Base-by-base conservation (phyloP, 2,113 vertebrate species). In the Hemiprocne comata region DNA sequence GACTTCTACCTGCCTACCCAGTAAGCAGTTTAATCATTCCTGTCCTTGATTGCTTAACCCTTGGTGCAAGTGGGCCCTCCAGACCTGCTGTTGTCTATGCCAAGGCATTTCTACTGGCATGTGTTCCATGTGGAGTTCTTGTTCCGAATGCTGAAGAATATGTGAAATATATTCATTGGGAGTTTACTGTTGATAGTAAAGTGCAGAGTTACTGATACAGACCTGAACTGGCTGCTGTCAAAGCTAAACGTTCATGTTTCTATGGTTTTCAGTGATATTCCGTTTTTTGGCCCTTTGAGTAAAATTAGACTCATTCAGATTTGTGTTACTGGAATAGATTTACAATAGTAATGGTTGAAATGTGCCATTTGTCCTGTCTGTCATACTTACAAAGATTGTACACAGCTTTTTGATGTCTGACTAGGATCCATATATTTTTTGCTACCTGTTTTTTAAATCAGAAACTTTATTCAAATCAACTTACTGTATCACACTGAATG, bases 1-100 rank as follows among this genome's bases (percentile, higher is more conserved):
- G 99, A 93, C 98, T 99, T 90, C 98, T 99, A 80, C 99, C 99
- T 90, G 99, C 99, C 93, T 99, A 99, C 96, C 99, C 99, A 97
- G 99, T 99, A 98, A 99, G 98, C 71, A n/a, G 17, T 80, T 53
- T 51, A 60, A 79, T 93, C 94, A 60, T 95, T 89, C 53, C 38
- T 94, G 53, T 76, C 58, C 15, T 75, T 77, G 25, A 42, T 58
- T 77, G 61, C 61, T 73, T 80, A 44, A n/a, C 24, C 25, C 13
- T 48, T 77, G 60, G 17, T 11, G 10, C 61, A 53, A n/a, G 5
- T 61, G 62, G 31, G 54, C 70, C 66, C 73, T 84, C 80, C 70
- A 85, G 77, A 92, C 69, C 71, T 48, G 18, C 70, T 76, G 14
- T 58, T 89, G 51, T 90, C 75, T 93, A 44, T 66, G 70, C 38